phyloP scores from a whole-genome alignment of 2,113 vertebrate genomes.

The Dissostichus mawsoni region DNA sequence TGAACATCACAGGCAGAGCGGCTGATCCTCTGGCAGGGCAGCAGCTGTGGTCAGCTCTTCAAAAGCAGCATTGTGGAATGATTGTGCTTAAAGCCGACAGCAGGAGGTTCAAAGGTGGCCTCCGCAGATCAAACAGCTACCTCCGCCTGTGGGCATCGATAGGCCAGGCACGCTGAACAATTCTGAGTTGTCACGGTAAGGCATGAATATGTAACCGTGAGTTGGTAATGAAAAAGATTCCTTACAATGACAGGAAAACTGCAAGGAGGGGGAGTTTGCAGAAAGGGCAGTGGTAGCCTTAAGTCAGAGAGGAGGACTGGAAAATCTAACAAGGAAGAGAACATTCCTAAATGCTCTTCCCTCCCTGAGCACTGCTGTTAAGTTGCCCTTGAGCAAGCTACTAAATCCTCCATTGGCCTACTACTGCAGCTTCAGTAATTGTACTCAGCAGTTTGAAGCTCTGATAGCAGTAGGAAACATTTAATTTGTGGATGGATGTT shows the following conservation, averaged over 20 bases:
- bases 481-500: background rate
- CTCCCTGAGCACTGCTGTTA: background rate
- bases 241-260: background rate
- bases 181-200: conserved; percentile 7
- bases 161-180: background rate
- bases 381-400: conserved; percentile 2
- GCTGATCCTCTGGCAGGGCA: conserved; percentile 17
- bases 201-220: conserved; percentile 23
- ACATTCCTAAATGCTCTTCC: background rate
- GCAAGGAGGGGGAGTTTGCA: background rate
- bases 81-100: conserved; percentile 39
- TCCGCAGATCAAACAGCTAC: conserved; percentile 52
- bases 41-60: conserved; percentile 53
- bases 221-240: conserved; percentile 6
- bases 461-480: conserved; percentile 14
- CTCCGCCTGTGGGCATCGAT: conserved; percentile 5
- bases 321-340: conserved; percentile 10
- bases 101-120: conserved; percentile 43
- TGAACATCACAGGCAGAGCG: background rate
- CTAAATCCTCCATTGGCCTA: conserved; percentile 11
- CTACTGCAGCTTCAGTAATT: conserved; percentile 18
- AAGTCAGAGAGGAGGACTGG: background rate
- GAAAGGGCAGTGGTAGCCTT: background rate
- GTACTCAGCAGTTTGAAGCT: conserved; percentile 14
- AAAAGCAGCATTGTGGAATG: conserved; percentile 29